These are phyloP conservation scores for Scortum barcoo DNA, from an alignment of 2,113 vertebrate species.

Conservation along the genomic window DNA sequence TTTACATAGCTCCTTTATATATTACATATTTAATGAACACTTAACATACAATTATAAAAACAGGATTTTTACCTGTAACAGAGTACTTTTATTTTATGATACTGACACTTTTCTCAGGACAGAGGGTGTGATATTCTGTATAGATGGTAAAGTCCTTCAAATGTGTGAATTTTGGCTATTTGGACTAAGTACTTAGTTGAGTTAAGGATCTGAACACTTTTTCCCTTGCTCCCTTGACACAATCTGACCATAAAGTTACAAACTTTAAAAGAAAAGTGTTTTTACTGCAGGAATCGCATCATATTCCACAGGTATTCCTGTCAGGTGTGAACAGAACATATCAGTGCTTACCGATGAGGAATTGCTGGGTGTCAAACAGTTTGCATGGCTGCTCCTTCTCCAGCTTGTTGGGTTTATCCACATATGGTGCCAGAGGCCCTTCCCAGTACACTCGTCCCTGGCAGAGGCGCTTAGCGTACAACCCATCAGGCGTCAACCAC, in stretches of 20 bases:
- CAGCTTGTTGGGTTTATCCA: constrained; percentile 95
- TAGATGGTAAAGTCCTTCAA: neutral
- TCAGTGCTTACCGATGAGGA: constrained; percentile 89
- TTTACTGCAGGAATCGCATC: neutral
- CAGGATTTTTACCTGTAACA: neutral
- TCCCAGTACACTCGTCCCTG: constrained; percentile 97
- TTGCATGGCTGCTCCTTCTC: constrained; percentile 96
- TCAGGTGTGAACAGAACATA: neutral
- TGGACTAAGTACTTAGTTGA: neutral
- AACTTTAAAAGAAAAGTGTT: neutral
- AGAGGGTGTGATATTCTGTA: too few species aligned
- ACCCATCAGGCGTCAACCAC: constrained; percentile 92
- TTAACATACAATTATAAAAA: neutral
- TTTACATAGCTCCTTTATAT: too few species aligned
- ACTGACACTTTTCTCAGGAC: neutral
- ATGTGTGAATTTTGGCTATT: neutral
- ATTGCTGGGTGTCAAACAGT: constrained; percentile 96
- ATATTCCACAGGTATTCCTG: neutral
- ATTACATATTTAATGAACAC: neutral
- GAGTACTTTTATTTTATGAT: neutral
- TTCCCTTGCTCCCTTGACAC: neutral
- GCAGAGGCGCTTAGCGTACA: constrained; percentile 96
- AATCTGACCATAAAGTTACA: neutral
- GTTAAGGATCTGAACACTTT: neutral
- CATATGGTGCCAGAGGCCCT: constrained; percentile 90